A percentile compares a stretch with the other conserved stretches of the same genome.
phyloP scores from a whole-genome alignment of 2,888 invertebrate species.

The Theristus sp. region DNA sequence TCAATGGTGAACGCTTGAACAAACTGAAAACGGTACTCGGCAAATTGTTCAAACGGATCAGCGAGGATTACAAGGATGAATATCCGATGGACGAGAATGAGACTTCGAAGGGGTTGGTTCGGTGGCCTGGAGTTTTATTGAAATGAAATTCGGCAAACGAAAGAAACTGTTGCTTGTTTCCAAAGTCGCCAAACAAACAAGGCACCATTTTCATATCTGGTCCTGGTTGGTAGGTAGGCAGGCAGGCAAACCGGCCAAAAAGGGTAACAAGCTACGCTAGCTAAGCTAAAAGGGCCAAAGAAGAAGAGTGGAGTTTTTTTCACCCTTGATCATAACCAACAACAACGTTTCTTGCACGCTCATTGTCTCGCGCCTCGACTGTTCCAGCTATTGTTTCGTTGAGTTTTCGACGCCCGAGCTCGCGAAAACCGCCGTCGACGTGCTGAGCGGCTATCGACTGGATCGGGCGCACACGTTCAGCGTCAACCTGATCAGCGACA shows the following conservation, averaged over 20 bases:
- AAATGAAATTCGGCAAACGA: too few relatives aligned
- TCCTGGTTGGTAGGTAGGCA: neutral
- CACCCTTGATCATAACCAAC: too few relatives aligned
- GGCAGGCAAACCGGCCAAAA: neutral
- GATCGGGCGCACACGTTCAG: constrained; percentile 81
- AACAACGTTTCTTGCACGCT: too few relatives aligned
- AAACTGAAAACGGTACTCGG: constrained; percentile 76
- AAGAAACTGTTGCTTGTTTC: too few relatives aligned
- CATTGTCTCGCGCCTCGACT: too few relatives aligned
- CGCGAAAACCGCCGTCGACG: constrained; percentile 57
- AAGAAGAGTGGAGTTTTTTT: too few relatives aligned
- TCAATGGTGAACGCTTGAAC: constrained; percentile 68
- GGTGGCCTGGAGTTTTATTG: too few relatives aligned
- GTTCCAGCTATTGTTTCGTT: constrained; percentile 22
- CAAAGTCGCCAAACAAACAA: too few relatives aligned
- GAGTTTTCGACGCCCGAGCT: constrained; percentile 16
- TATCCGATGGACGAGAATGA: constrained; percentile 67
- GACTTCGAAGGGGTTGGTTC: constrained; percentile 8
- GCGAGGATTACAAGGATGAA: constrained; percentile 61
- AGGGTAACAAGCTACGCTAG: neutral
- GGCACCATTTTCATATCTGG: neutral
- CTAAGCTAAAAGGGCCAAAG: too few relatives aligned
- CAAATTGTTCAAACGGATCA: constrained; percentile 66
- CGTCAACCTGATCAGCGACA: constrained; percentile 11
- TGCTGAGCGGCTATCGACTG: constrained; percentile 73